These are phyloP conservation scores for Melanostigma gelatinosum DNA, from an alignment of 2,113 vertebrate species.

Conservation along the genomic window DNA sequence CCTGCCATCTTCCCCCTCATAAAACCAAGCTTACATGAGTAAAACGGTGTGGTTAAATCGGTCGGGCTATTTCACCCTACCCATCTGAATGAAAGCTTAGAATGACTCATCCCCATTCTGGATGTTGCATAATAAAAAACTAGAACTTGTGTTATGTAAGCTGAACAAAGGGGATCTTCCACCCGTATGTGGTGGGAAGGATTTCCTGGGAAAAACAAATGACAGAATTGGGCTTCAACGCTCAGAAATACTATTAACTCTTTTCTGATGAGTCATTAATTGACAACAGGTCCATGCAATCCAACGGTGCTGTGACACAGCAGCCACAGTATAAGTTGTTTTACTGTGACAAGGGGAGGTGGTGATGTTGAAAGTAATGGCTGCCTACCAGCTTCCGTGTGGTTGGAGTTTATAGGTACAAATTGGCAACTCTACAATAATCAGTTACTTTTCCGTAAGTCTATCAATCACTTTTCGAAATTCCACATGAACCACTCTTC, in stretches of 20 bases:
- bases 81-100: conserved; percentile 24
- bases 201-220: conserved; percentile 27
- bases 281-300: neutral
- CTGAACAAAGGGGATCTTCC: conserved; percentile 30
- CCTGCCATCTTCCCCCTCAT: neutral
- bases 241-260: neutral
- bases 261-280: neutral
- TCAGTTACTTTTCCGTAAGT: neutral
- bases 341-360: neutral
- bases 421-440: neutral
- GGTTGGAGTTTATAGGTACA: neutral
- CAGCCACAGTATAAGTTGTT: neutral
- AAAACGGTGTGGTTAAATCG: neutral
- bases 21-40: neutral
- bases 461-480: neutral
- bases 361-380: neutral
- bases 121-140: conserved; percentile 36
- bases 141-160: conserved; percentile 48
- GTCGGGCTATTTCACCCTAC: neutral
- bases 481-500: neutral
- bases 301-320: neutral
- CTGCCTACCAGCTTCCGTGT: neutral
- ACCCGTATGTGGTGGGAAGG: neutral
- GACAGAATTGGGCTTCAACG: conserved; percentile 4
- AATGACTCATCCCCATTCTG: conserved; percentile 43